Conservation (phyloP, 2,888 invertebrate species). For the Tetragnatha montana region DNA sequence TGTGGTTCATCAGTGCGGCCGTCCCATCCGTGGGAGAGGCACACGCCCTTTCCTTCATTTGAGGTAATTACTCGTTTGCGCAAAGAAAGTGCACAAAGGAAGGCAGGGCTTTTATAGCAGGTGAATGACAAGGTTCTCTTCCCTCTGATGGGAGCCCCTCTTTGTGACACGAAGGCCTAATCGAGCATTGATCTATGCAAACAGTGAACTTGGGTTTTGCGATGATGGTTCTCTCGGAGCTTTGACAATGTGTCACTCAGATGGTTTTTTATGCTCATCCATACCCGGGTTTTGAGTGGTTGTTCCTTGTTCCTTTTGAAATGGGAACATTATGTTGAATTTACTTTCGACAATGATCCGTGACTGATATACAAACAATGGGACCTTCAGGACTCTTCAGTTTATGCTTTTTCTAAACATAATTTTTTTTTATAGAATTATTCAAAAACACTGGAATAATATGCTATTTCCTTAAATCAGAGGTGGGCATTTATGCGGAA, state of each 20-base stretch:
- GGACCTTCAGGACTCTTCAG: too few relatives aligned
- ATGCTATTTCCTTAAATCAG: too few relatives aligned
- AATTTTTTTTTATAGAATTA: too few relatives aligned
- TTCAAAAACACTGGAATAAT: too few relatives aligned
- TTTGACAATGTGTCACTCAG: background rate
- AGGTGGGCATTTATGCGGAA: too few relatives aligned
- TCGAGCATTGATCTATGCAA: background rate
- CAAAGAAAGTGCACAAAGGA: constrained; percentile 47
- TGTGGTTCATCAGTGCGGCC: constrained; percentile 57
- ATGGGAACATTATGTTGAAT: too few relatives aligned
- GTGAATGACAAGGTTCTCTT: constrained; percentile 30
- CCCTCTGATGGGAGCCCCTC: constrained; percentile 7
- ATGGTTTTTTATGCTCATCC: background rate
- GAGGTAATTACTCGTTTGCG: constrained; percentile 54
- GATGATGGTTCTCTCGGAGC: background rate
- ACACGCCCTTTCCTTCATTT: constrained; percentile 66
- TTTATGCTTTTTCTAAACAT: too few relatives aligned
- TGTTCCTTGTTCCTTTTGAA: too few relatives aligned
- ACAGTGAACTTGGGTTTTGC: background rate
- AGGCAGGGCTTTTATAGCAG: constrained; percentile 42
- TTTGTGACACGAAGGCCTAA: background rate
- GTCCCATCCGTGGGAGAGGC: constrained; percentile 38
- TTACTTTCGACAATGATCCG: too few relatives aligned
- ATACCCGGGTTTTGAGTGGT: too few relatives aligned
- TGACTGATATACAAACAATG: too few relatives aligned